Percentiles rank a stretch among this genome's conserved stretches.
phyloP scores from a whole-genome alignment of 1,140 invertebrate species.

The Parasteatoda tepidariorum region DNA sequence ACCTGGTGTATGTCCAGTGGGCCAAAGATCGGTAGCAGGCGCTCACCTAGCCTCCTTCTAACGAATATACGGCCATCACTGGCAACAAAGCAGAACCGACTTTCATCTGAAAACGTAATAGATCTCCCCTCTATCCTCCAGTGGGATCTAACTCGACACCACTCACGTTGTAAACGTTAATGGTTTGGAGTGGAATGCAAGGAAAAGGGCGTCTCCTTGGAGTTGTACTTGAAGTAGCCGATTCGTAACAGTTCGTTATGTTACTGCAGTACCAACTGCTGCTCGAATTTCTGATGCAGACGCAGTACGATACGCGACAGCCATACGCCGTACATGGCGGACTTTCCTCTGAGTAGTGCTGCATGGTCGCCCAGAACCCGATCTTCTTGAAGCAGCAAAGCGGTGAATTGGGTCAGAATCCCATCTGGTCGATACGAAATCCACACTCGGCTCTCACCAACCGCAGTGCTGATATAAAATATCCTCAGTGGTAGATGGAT shows the following conservation, averaged over 20 bases:
- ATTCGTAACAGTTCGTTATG: conserved; percentile 9
- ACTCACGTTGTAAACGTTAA: background rate
- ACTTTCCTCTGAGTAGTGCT: conserved; percentile 22
- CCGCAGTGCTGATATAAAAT: no score
- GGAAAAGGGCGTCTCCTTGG: background rate
- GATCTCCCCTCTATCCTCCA: conserved; percentile 5
- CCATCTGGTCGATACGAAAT: background rate
- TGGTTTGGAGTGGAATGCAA: background rate
- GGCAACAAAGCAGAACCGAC: background rate
- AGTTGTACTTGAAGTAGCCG: conserved; percentile 18
- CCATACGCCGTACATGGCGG: background rate
- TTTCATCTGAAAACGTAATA: conserved; percentile 9
- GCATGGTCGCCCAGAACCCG: background rate
- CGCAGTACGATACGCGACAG: background rate
- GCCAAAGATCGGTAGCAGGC: background rate
- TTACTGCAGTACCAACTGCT: conserved; percentile 12
- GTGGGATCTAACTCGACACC: conserved; percentile 9
- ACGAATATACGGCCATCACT: background rate
- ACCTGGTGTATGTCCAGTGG: background rate
- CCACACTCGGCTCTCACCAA: no score
- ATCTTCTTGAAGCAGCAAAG: background rate
- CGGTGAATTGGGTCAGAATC: background rate
- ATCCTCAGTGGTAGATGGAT: no score
- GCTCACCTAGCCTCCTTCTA: background rate
- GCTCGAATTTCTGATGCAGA: conserved; percentile 14